phyloP scores from a whole-genome alignment of 2,888 invertebrate species.

The Sisyra nigra region DNA sequence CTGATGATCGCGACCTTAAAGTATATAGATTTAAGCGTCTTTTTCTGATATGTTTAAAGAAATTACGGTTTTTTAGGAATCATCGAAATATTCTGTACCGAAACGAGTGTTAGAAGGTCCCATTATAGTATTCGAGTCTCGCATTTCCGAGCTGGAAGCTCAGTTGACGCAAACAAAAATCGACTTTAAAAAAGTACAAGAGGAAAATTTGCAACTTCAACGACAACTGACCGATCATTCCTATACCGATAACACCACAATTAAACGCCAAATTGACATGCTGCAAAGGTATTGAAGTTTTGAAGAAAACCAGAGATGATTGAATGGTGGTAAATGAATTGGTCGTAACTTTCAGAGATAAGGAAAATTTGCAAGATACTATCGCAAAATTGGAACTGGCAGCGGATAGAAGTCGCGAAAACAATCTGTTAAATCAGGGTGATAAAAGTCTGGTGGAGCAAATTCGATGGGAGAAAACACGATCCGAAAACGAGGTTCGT shows the following conservation, averaged over 20 bases:
- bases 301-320: too few species aligned
- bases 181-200: slow-evolving; percentile 56
- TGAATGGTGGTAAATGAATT: too few species aligned
- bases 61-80: slow-evolving; percentile 12
- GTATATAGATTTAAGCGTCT: not conserved
- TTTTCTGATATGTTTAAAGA: not conserved
- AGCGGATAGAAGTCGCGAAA: slow-evolving; percentile 44
- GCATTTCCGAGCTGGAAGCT: slow-evolving; percentile 71
- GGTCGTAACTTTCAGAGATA: slow-evolving; percentile 45
- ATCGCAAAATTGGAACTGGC: slow-evolving; percentile 49
- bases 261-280: slow-evolving; percentile 52
- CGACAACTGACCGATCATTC: slow-evolving; percentile 24
- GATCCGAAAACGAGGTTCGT: slow-evolving; percentile 58
- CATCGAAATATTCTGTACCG: slow-evolving; percentile 18
- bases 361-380: slow-evolving; percentile 47
- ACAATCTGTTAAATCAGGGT: slow-evolving; percentile 44
- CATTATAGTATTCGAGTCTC: slow-evolving; percentile 67
- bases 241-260: slow-evolving; percentile 36
- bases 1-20: slow-evolving; percentile 11
- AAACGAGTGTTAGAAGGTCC: slow-evolving; percentile 46
- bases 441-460: slow-evolving; percentile 55
- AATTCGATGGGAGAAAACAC: slow-evolving; percentile 59
- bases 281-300: slow-evolving; percentile 41
- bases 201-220: slow-evolving; percentile 39
- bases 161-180: slow-evolving; percentile 64